These are phyloP conservation scores for Montipora capitata DNA, from an alignment of 92 coral and sea anemone species.

Conservation along the genomic window DNA sequence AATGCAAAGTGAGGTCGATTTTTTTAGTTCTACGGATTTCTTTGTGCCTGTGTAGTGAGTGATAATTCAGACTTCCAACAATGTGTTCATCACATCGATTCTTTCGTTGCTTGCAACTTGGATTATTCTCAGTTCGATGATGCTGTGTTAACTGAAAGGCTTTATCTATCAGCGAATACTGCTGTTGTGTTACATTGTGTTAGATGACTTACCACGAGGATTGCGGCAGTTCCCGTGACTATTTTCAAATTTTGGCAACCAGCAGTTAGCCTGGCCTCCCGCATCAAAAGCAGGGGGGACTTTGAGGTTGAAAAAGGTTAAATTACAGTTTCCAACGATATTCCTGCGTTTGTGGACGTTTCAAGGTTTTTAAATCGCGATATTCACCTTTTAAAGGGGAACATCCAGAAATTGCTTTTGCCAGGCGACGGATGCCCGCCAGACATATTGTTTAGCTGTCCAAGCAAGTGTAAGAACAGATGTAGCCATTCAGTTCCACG, in stretches of 20 bases:
- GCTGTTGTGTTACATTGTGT: neutral
- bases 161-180: neutral
- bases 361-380: slow-evolving; percentile 20
- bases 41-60: neutral
- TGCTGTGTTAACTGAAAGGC: neutral
- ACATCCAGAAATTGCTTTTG: neutral
- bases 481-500: slow-evolving; percentile 4
- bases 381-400: neutral
- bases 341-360: slow-evolving; percentile 8
- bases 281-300: neutral
- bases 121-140: neutral
- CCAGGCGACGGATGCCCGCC: neutral
- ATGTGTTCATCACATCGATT: neutral
- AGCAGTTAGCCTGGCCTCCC: neutral
- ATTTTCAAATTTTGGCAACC: neutral
- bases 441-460: slow-evolving; percentile 11
- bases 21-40: neutral
- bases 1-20: neutral
- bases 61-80: neutral
- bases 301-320: neutral
- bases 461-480: slow-evolving; percentile 4
- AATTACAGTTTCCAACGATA: slow-evolving; percentile 3
- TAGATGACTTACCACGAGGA: neutral
- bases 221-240: neutral
- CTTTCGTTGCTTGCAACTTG: neutral